Conservation (phyloP, 2,888 invertebrate species). For the Bugula neritina region DNA sequence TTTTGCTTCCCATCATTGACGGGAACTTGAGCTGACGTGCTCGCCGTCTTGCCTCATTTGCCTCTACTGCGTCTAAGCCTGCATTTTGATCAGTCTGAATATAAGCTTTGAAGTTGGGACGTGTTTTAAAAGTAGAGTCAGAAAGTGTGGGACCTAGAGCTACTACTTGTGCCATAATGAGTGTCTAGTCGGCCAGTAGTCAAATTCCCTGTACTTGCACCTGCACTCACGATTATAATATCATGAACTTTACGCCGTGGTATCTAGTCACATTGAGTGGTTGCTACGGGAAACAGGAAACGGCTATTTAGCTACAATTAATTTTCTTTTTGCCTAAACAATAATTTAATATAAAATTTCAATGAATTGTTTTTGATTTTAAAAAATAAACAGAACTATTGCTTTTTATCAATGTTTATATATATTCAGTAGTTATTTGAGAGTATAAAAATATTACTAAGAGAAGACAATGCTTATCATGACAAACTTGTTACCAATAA, state of each 20-base stretch:
- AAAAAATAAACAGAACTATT: no score
- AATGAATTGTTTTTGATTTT: no score
- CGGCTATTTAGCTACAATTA: background rate
- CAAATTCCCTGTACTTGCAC: background rate
- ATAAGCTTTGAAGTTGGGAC: constrained; percentile 40
- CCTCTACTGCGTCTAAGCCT: constrained; percentile 38
- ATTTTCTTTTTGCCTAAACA: no score
- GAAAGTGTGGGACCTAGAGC: constrained; percentile 36
- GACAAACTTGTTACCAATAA: no score
- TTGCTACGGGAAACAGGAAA: constrained; percentile 23
- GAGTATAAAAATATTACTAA: no score
- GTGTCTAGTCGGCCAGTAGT: background rate
- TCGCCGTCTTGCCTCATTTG: constrained; percentile 43
- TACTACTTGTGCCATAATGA: constrained; percentile 37
- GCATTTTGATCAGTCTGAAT: constrained; percentile 42
- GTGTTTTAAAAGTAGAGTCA: constrained; percentile 40
- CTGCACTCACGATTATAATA: background rate
- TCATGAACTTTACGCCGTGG: background rate
- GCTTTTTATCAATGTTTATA: no score
- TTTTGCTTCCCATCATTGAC: constrained; percentile 38
- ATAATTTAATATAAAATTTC: no score
- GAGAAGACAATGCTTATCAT: no score
- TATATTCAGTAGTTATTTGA: no score
- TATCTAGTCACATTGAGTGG: background rate
- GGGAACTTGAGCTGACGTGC: constrained; percentile 47